These are phyloP conservation scores for Elmis aenea DNA, from an alignment of 2,888 invertebrate species.

Conservation along the genomic window DNA sequence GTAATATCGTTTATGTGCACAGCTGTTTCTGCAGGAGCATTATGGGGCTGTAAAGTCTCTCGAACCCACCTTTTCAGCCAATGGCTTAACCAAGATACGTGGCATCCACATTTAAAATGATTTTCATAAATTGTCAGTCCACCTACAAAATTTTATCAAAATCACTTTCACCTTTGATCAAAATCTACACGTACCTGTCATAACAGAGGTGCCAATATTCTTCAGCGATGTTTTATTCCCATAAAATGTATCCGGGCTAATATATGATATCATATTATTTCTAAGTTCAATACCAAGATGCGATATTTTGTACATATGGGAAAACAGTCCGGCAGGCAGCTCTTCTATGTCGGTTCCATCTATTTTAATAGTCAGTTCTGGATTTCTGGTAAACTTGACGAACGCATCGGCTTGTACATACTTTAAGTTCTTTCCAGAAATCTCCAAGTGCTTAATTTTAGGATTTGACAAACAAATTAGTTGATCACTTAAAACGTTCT, in stretches of 20 bases:
- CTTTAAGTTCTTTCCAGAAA: conserved; percentile 70
- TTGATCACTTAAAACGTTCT: conserved; percentile 68
- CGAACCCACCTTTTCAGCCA: conserved; percentile 87
- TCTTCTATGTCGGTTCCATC: conserved; percentile 73
- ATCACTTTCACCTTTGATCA: too few species aligned
- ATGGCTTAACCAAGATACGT: conserved; percentile 82
- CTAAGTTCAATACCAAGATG: conserved; percentile 78
- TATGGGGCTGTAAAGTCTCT: conserved; percentile 75
- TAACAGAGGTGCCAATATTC: conserved; percentile 78
- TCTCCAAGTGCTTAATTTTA: conserved; percentile 73
- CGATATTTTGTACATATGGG: conserved; percentile 70
- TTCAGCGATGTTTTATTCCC: conserved; percentile 85
- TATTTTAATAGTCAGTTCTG: conserved; percentile 72
- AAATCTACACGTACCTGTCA: conserved; percentile 75
- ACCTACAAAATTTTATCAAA: too few species aligned
- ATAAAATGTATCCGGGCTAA: conserved; percentile 81
- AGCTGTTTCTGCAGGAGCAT: conserved; percentile 47
- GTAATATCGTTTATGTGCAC: conserved; percentile 51
- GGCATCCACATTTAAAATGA: conserved; percentile 82
- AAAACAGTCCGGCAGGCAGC: conserved; percentile 74
- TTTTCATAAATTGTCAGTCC: conserved; percentile 79
- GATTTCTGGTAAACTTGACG: conserved; percentile 65
- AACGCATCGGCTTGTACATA: conserved; percentile 75
- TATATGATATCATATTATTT: conserved; percentile 70
- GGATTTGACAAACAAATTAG: conserved; percentile 67